Base-by-base conservation (phyloP, 2,113 vertebrate genomes). In the Spea bombifrons region DNA sequence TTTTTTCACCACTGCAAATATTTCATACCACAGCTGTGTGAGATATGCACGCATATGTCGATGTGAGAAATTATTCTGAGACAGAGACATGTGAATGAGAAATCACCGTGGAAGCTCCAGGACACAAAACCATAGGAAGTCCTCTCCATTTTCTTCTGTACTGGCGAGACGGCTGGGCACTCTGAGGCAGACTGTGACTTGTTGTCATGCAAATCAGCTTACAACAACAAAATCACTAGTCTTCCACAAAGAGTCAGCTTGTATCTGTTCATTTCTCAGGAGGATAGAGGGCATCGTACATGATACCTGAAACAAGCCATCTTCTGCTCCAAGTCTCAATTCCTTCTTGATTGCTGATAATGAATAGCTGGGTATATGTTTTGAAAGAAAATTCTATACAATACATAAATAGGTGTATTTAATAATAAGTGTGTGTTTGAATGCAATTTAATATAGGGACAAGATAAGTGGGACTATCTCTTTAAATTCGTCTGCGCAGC, bases 161-260 rank as follows among this genome's bases (percentile, higher is more conserved):
- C 4, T 0, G 83, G 45, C 3, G 84, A 15, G 0, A 57, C 48
- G 76, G 84, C 90, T 84, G 0, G 16, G 73, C 86, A n/a, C 90
- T 88, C 43, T 91, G 85, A 57, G 92, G 93, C 83, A 94, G 93
- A 94, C 93, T 92, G 90, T 87, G 93, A 94, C 87, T 93, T 94
- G 93, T 93, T 93, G 93, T 90, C 90, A 85, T 88, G 83, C 69
- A 68, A 85, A 86, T 78, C 74, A 81, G 46, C 82, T 89, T 78
- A 92, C 87, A 93, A 93, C 93, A 94, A 94, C 93, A 94, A 94
- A 94, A 94, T 94, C 93, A 94, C 93, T 92, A 93, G 93, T 94
- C 93, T 93, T 94, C 93, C 93, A 94, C 64, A 88, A 46, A 84
- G 91, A 86, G 83, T 75, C 10, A 68, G 87, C 78, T 48, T 43